Conservation (phyloP, 2,888 invertebrate genomes). For the Bruchidius siliquastri region DNA sequence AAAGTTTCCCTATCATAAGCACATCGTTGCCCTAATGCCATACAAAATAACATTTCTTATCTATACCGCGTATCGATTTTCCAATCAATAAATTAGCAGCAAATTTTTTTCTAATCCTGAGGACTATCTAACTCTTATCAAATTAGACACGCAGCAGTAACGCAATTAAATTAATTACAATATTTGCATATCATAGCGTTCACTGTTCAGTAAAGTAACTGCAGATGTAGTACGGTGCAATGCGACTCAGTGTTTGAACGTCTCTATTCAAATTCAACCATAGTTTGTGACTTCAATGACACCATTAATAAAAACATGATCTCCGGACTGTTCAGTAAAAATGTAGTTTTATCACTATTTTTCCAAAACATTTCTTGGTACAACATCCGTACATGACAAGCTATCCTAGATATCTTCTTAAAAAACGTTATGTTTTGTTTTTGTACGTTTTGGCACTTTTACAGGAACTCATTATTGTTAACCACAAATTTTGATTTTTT, state of each 20-base stretch:
- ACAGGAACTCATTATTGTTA: too few relatives aligned
- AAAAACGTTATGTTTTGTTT: too few relatives aligned
- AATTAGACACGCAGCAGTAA: slow-evolving; percentile 21
- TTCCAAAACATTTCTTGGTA: too few relatives aligned
- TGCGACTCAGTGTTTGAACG: neutral
- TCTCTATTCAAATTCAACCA: too few relatives aligned
- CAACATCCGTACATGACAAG: too few relatives aligned
- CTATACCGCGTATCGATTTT: neutral
- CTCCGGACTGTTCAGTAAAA: too few relatives aligned
- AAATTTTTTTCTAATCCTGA: neutral
- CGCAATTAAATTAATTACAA: slow-evolving; percentile 2
- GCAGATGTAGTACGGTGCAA: neutral
- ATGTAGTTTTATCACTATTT: too few relatives aligned
- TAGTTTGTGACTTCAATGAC: too few relatives aligned
- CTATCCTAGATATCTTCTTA: too few relatives aligned
- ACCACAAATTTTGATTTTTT: too few relatives aligned
- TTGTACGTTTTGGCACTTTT: too few relatives aligned
- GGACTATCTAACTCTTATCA: neutral
- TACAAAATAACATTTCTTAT: neutral
- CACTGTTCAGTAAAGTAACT: neutral
- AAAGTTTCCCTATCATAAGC: neutral
- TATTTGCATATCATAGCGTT: neutral
- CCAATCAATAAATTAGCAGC: neutral
- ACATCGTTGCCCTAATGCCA: neutral
- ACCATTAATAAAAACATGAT: too few relatives aligned